phyloP scores from a whole-genome alignment of 2,888 invertebrate species.

The Scaptomyza polygonia region DNA sequence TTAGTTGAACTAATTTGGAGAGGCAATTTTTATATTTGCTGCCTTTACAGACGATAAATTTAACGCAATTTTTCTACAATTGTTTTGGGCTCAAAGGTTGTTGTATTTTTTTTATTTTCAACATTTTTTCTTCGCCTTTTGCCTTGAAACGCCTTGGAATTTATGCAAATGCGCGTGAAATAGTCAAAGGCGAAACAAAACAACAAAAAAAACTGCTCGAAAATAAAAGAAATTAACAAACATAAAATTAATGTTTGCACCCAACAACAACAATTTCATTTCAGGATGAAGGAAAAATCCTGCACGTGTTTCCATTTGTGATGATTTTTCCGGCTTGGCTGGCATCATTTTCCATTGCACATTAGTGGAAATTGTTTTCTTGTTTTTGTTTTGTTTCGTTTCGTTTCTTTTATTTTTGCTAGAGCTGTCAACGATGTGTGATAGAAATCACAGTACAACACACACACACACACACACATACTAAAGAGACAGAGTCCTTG shows the following conservation, averaged over 20 bases:
- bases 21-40: slow-evolving; percentile 38
- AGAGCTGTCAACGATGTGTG: slow-evolving; percentile 61
- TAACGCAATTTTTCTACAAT: slow-evolving; percentile 65
- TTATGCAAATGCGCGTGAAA: slow-evolving; percentile 81
- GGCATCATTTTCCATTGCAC: slow-evolving; percentile 20
- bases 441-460: slow-evolving; percentile 59
- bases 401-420: background rate
- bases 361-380: slow-evolving; percentile 62
- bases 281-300: slow-evolving; percentile 13
- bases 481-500: slow-evolving; percentile 8
- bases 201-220: slow-evolving; percentile 58
- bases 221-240: slow-evolving; percentile 81
- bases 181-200: slow-evolving; percentile 55
- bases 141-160: slow-evolving; percentile 52
- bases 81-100: slow-evolving; percentile 19
- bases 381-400: background rate
- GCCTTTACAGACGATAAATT: slow-evolving; percentile 74
- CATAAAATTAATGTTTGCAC: slow-evolving; percentile 82
- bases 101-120: slow-evolving; percentile 20
- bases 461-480: slow-evolving; percentile 7
- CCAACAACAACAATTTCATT: slow-evolving; percentile 58
- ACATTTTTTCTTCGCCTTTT: slow-evolving; percentile 10
- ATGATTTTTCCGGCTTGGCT: slow-evolving; percentile 33
- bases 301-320: slow-evolving; percentile 73
- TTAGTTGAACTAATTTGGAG: slow-evolving; percentile 74